A percentile compares a stretch with the other conserved stretches of the same genome.
Evolutionary conservation across 1,140 invertebrate genomes (phyloP).

Genomic region (Chionoecetes opilio): DNA sequence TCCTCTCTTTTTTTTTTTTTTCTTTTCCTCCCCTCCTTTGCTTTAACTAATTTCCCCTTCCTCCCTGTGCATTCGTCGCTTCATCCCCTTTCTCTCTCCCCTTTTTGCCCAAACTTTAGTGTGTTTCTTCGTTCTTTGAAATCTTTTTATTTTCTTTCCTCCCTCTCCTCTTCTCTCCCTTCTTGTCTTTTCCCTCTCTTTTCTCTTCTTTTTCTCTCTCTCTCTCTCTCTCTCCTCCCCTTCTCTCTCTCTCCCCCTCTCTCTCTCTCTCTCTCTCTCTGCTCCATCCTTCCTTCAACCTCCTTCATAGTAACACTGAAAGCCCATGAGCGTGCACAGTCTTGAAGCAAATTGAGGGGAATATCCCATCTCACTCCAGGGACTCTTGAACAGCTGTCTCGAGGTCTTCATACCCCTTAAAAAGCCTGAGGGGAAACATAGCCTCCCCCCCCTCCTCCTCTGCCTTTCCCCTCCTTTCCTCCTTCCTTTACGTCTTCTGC

Average conservation of each 20-base stretch:
- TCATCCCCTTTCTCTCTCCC: too few relatives aligned
- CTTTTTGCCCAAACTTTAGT: too few relatives aligned
- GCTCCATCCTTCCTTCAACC: too few relatives aligned
- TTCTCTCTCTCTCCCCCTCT: not conserved
- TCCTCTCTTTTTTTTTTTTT: not conserved
- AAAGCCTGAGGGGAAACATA: too few relatives aligned
- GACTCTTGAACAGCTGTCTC: not conserved
- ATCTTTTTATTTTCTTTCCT: not conserved
- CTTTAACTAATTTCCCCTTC: too few relatives aligned
- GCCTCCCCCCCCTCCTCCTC: not conserved
- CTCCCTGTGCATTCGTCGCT: too few relatives aligned
- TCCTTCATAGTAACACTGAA: not conserved
- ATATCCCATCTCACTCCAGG: conserved; percentile 1
- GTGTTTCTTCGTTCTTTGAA: too few relatives aligned
- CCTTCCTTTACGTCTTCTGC: not conserved
- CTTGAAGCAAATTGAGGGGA: conserved; percentile 13
- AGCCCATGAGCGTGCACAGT: not conserved
- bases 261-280: not conserved
- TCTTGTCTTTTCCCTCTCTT: not conserved
- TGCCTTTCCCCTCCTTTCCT: not conserved
- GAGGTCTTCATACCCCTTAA: too few relatives aligned
- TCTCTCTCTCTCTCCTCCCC: not conserved
- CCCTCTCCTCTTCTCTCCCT: not conserved
- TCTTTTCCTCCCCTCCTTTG: not conserved
- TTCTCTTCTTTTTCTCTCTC: not conserved